Evolutionary conservation across 2,888 invertebrate genomes (phyloP).

Genomic region (Dione juno): DNA sequence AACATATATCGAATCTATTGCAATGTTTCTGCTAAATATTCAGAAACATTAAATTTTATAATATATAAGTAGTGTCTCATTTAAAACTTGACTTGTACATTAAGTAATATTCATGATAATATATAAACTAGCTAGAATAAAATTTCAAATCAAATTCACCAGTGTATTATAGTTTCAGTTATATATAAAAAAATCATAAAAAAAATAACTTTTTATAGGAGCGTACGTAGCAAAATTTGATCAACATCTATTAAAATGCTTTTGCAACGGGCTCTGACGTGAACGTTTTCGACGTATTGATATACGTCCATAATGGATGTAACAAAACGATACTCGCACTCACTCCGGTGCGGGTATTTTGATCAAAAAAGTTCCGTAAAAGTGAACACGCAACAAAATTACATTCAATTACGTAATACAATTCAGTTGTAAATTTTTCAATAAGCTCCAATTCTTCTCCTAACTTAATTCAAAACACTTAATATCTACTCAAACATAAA

Average conservation of each 20-base stretch:
- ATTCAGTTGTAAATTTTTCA: background rate
- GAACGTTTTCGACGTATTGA: conserved; percentile 13
- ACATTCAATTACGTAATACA: background rate
- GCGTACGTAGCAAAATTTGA: background rate
- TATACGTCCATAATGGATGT: conserved; percentile 21
- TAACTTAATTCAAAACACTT: background rate
- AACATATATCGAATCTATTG: no score
- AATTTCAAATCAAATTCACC: background rate
- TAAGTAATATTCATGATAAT: no score
- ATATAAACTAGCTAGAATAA: no score
- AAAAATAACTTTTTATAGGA: background rate
- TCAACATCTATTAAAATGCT: conserved; percentile 4
- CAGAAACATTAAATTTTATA: no score
- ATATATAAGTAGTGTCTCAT: no score
- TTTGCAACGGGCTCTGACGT: conserved; percentile 3
- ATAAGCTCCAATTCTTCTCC: background rate
- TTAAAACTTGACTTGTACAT: no score
- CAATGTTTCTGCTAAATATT: no score
- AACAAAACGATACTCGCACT: conserved; percentile 20
- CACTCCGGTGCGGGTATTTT: conserved; percentile 6
- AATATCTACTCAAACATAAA: no score
- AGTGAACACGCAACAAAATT: background rate
- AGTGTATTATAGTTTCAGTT: background rate
- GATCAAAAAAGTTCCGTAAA: background rate
- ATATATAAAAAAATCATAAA: background rate